phyloP scores from a whole-genome alignment of 2,797 vertebrate genomes.

The Gymnothorax reevesii region DNA sequence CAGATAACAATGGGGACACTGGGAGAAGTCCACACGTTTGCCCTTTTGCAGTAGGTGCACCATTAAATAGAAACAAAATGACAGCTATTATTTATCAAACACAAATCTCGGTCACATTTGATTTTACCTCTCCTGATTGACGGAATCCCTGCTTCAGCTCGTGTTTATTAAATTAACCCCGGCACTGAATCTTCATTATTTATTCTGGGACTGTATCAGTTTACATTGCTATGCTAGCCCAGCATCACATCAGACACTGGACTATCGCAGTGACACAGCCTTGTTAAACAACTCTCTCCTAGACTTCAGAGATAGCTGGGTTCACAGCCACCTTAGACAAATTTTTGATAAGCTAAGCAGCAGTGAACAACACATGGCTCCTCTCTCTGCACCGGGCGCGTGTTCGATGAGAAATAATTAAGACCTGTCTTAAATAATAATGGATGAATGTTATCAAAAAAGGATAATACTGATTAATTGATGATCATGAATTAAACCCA shows the following conservation, averaged over 20 bases:
- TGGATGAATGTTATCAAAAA: neutral
- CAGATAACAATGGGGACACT: neutral
- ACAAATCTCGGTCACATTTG: neutral
- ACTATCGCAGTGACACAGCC: too few species aligned
- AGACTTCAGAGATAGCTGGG: neutral
- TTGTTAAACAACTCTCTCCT: too few species aligned
- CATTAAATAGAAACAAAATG: neutral
- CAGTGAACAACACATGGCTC: neutral
- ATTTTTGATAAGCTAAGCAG: neutral
- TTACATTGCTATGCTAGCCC: too few species aligned
- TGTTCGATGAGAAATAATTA: constrained; percentile 16
- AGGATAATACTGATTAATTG: constrained; percentile 10
- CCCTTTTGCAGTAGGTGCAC: neutral
- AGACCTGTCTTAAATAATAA: constrained; percentile 10
- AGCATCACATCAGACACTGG: too few species aligned
- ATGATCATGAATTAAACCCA: constrained; percentile 10
- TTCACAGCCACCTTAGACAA: neutral
- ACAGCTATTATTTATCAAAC: neutral
- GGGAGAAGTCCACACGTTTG: neutral
- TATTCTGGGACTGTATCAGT: neutral
- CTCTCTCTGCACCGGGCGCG: neutral
- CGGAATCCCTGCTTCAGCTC: neutral
- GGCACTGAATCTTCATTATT: neutral
- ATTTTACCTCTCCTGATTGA: neutral
- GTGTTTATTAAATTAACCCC: neutral